These are phyloP conservation scores for Microplitis manilae DNA, from an alignment of 2,888 invertebrate genomes.

Conservation along the genomic window DNA sequence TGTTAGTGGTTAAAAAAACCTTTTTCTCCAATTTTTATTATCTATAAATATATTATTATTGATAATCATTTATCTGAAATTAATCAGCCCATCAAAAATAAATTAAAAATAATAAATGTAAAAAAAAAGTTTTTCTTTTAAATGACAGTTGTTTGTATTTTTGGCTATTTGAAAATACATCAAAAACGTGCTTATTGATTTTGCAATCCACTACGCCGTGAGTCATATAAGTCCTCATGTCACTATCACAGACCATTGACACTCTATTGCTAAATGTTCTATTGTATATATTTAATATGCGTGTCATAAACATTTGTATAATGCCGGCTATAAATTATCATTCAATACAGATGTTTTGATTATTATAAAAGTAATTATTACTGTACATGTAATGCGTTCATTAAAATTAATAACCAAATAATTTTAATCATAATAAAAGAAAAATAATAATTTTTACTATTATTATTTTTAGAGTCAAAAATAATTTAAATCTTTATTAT, in stretches of 20 bases:
- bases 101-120: too few species aligned
- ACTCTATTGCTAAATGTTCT: not conserved
- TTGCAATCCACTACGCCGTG: not conserved
- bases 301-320: not conserved
- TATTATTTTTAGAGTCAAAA: too few species aligned
- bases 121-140: not conserved
- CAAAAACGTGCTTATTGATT: constrained; percentile 8
- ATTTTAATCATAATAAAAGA: too few species aligned
- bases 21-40: too few species aligned
- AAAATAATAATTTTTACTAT: not conserved
- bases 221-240: constrained; percentile 7
- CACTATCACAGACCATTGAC: not conserved
- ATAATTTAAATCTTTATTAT: not conserved
- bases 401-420: too few species aligned
- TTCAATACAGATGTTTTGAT: not conserved
- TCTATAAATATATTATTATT: not conserved
- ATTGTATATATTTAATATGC: not conserved
- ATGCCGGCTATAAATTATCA: not conserved
- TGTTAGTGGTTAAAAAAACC: not conserved
- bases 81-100: too few species aligned
- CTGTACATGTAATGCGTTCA: too few species aligned
- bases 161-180: not conserved
- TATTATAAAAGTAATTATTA: not conserved
- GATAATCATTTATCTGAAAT: not conserved
- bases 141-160: not conserved